Conservation (phyloP, 2,113 vertebrate genomes). For the Vulpes ferrilata region DNA sequence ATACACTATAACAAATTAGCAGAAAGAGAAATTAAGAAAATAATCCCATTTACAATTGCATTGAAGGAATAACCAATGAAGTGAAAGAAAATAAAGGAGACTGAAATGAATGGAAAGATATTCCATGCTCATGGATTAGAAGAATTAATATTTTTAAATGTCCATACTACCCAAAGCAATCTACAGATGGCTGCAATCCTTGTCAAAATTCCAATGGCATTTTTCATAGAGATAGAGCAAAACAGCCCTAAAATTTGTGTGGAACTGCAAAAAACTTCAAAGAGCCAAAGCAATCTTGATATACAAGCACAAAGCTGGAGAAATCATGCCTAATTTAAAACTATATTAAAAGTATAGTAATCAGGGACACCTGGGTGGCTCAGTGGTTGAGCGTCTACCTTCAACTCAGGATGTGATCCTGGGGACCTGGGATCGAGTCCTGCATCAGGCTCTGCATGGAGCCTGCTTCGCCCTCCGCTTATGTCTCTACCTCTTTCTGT, state of each 20-base stretch:
- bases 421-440: no score
- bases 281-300: background rate
- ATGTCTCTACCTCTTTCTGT: no score
- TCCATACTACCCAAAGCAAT: background rate
- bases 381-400: no score
- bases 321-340: background rate
- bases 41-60: background rate
- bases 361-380: background rate
- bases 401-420: no score
- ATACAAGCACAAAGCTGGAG: background rate
- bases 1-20: background rate
- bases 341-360: background rate
- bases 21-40: background rate
- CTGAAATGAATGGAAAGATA: background rate
- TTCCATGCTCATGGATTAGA: background rate
- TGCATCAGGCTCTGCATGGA: no score
- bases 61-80: background rate
- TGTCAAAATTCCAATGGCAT: background rate
- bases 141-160: background rate
- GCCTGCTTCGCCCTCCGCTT: no score
- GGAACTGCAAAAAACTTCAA: background rate
- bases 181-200: background rate
- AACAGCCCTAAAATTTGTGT: background rate
- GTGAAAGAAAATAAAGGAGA: background rate
- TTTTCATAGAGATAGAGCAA: background rate